phyloP scores from a whole-genome alignment of 2,113 vertebrate genomes.

The Anhinga anhinga region DNA sequence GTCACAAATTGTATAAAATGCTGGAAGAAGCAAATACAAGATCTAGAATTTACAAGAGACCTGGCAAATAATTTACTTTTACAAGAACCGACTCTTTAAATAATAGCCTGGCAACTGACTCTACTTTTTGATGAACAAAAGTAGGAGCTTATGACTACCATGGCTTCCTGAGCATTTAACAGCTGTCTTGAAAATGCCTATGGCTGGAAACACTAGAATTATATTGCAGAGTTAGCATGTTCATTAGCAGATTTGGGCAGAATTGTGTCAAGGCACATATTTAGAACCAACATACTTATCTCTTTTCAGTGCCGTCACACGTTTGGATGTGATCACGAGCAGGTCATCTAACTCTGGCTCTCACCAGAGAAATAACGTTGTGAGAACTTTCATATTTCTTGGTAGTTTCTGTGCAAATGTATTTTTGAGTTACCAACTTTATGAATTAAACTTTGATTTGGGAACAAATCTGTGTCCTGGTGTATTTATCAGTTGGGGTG shows the following conservation, averaged over 20 bases:
- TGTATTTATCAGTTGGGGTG: background rate
- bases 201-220: background rate
- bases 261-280: background rate
- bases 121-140: background rate
- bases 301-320: background rate
- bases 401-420: background rate
- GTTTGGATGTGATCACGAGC: background rate
- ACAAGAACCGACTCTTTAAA: background rate
- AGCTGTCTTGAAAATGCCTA: background rate
- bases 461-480: conserved; percentile 9
- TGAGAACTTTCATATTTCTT: background rate
- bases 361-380: background rate
- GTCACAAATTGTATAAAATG: background rate
- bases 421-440: background rate
- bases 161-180: conserved; percentile 38
- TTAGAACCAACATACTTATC: background rate
- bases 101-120: background rate
- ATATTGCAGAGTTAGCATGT: background rate
- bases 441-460: conserved; percentile 31
- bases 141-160: background rate
- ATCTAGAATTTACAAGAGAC: background rate
- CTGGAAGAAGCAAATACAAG: background rate
- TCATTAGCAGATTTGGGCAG: background rate
- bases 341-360: background rate
- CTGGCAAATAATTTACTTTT: background rate